These are phyloP conservation scores for Aspiorhynchus laticeps DNA, from an alignment of 2,113 vertebrate genomes.

Conservation along the genomic window DNA sequence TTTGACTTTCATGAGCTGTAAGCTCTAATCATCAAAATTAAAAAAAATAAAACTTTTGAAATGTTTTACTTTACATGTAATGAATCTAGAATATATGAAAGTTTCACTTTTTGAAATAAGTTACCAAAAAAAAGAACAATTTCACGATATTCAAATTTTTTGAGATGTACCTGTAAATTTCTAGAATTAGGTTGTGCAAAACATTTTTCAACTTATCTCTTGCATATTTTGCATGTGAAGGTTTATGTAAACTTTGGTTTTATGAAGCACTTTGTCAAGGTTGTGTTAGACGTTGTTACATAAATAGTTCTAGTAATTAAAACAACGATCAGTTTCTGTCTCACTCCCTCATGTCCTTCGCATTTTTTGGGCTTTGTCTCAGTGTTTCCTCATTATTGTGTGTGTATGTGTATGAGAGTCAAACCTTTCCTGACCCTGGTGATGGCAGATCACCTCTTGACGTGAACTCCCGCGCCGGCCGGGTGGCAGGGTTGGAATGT, in stretches of 20 bases:
- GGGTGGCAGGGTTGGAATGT: conserved; percentile 25
- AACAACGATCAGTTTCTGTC: neutral
- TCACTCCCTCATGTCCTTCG: neutral
- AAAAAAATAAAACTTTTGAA: no score
- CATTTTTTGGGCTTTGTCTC: conserved; percentile 17
- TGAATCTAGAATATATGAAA: no score
- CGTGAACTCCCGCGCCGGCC: neutral
- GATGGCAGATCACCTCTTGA: conserved; percentile 24
- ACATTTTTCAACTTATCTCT: neutral
- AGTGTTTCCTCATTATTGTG: conserved; percentile 12
- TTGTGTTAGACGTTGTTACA: neutral
- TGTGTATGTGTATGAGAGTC: neutral
- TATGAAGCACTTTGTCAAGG: neutral
- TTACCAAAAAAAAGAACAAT: no score
- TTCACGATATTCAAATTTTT: no score
- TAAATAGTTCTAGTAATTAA: neutral
- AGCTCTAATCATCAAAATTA: no score
- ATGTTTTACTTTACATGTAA: no score
- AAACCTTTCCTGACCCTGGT: conserved; percentile 25
- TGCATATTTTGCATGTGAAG: neutral
- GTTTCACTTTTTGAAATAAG: no score
- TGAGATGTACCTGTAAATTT: no score
- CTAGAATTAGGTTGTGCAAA: neutral
- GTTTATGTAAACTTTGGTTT: neutral
- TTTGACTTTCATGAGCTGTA: no score